Evolutionary conservation across 2,797 vertebrate genomes (phyloP), one percentile per base, ranked within the genome.

Genomic region (Oryzias sinensis): DNA sequence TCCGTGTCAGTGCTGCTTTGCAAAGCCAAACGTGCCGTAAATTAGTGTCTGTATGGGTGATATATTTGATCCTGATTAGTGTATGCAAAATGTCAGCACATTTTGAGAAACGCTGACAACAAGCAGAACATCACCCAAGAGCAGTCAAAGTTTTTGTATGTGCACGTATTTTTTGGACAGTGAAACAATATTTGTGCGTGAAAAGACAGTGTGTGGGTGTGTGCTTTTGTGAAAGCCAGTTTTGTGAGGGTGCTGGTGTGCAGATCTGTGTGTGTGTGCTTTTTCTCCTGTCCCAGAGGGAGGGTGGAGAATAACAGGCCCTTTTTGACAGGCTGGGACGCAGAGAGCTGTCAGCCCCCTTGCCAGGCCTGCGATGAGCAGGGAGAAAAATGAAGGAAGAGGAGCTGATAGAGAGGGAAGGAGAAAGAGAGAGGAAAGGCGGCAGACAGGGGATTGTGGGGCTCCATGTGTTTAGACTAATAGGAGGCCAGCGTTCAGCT

Each of bases 401-500:
- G 58, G 37, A 59, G 63, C 60, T 25, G 64, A 72, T 53, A 76
- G 68, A 66, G 69, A 56, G 49, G 62, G 65, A 29, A 43, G 53
- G 49, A 66, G 58, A 68, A 51, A 62, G 56, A 46, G 56, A 65
- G 65, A 47, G 62, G 48, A 65, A 59, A 85, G 86, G 56, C 54
- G 65, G 67, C 59, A 72, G 67, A 68, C 44, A 86, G 89, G 90
- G 93, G 68, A 71, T 73, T 64, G 92, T 46, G 88, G 90, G 91
- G 81, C 88, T 93, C 89, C 77, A 74, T 94, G 94, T 95, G 95
- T 96, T 96, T 98, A 96, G 93, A 95, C 94, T 98, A 98, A 98
- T 97, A 95, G 93, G 91, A 94, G 95, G 92, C 91, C 93, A 94
- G 90, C 89, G 93, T 93, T 97, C 94, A 93, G 95, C 93, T 91